phyloP scores from a whole-genome alignment of 2,888 invertebrate species.

The Dinocampus coccinellae region DNA sequence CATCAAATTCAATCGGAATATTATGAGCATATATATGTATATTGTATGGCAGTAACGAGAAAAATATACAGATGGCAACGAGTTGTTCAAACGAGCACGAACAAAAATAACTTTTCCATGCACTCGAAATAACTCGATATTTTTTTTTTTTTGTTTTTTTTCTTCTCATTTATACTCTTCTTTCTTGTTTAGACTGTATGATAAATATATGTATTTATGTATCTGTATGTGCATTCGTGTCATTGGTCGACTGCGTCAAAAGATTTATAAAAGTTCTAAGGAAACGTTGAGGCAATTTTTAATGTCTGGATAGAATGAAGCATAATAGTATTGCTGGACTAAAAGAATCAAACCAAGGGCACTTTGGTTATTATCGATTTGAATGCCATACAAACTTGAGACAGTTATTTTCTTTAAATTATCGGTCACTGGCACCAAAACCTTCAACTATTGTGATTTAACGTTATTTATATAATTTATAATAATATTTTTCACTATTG shows the following conservation, averaged over 20 bases:
- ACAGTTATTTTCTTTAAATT: not conserved
- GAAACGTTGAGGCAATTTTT: not conserved
- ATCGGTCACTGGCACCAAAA: slow-evolving; percentile 20
- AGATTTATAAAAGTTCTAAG: not conserved
- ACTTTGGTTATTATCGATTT: slow-evolving; percentile 35
- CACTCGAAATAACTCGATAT: not conserved
- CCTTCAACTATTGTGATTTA: not conserved
- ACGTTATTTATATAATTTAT: not conserved
- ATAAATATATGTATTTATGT: not conserved
- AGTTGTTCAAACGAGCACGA: not conserved
- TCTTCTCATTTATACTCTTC: slow-evolving; percentile 6
- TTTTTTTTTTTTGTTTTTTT: slow-evolving; percentile 5
- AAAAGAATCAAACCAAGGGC: slow-evolving; percentile 5
- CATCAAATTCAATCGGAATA: not conserved
- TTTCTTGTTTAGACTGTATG: not conserved
- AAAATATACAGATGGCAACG: not conserved
- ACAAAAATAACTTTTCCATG: slow-evolving; percentile 14
- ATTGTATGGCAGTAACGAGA: not conserved
- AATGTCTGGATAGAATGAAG: not conserved
- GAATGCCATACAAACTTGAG: not conserved
- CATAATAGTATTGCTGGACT: not conserved
- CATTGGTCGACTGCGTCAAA: not conserved
- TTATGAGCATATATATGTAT: not conserved
- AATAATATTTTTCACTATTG: not conserved
- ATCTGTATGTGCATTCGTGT: not conserved